Evolutionary conservation across 1,140 invertebrate species (phyloP).

Genomic region (Pseudomyrmex gracilis): DNA sequence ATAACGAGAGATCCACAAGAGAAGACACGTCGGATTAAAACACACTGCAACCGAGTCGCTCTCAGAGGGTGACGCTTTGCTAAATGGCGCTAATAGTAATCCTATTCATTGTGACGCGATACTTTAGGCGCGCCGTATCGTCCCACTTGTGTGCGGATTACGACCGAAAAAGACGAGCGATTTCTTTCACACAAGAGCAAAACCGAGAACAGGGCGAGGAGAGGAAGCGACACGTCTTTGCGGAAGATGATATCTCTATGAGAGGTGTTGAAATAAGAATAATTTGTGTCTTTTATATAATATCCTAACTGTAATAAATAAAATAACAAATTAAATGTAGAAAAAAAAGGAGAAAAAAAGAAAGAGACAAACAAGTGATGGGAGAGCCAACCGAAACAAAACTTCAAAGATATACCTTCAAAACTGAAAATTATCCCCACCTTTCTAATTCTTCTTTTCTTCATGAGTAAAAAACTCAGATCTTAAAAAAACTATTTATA

Average conservation of each 20-base stretch:
- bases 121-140: slow-evolving; percentile 26
- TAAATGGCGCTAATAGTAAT: slow-evolving; percentile 72
- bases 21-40: slow-evolving; percentile 59
- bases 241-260: background rate
- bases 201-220: background rate
- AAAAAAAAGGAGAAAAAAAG: background rate
- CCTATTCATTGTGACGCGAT: slow-evolving; percentile 59
- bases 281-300: slow-evolving; percentile 43
- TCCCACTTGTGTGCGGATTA: slow-evolving; percentile 53
- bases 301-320: background rate
- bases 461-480: too few relatives aligned
- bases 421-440: background rate
- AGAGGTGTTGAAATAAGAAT: slow-evolving; percentile 49
- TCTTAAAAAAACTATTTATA: too few relatives aligned
- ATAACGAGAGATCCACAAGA: slow-evolving; percentile 51
- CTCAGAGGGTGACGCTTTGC: slow-evolving; percentile 37
- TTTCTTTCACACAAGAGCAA: slow-evolving; percentile 16
- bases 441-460: background rate
- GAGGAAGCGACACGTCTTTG: slow-evolving; percentile 1
- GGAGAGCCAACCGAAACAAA: too few relatives aligned
- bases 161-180: background rate
- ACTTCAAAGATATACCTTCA: too few relatives aligned
- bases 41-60: slow-evolving; percentile 21
- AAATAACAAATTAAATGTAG: background rate
- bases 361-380: background rate